Base-by-base conservation (phyloP, 2,797 vertebrate species). In the Takifugu rubripes region DNA sequence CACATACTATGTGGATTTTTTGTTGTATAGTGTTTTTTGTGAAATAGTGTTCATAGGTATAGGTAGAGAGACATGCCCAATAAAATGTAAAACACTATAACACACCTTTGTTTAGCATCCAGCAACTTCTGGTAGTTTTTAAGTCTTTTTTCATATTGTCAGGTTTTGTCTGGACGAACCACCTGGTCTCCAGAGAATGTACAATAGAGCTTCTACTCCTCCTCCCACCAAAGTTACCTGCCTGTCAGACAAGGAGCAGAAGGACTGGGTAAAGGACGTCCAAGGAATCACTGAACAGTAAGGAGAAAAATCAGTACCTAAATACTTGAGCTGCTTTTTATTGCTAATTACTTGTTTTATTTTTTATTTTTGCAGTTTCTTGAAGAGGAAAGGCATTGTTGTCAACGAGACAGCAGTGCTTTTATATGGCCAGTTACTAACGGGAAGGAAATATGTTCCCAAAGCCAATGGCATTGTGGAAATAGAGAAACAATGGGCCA, bases 401-500 rank as follows among this genome's bases (percentile, higher is more conserved):
- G 92, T 98, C 72, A 93, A 94, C 6, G 93, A 96, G 61, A 97
- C 94, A 0, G 77, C 70, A 0, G 84, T 93, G 69, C 64, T 98
- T 81, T 54, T 98, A 12, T 96, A 97, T 53, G 93, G 91, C 62
- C 96, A 98, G 78, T 74, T 95, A 83, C 92, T 98, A 65, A 93
- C 94, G 15, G 96, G 96, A 52, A 91, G 88, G 68, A 97, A 93
- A 57, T 99, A 96, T 3, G 88, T 96, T 29, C 87, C 96, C 48
- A 92, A 88, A 81, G 91, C 93, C 64, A 93, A 85, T 16, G 95
- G 95, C 47, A 89, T 92, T 33, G 95, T 98, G 66, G 90, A 88
- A 74, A 86, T 99, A 59, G 95, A 98, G 88, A 98, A 98, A 65
- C 96, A 99, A 75, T 99, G 97, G 97, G 90, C 94, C 73, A 98